A percentile compares a stretch with the other conserved stretches of the same genome.
phyloP scores from a whole-genome alignment of 2,797 vertebrate species.

The Clarias fuscus region DNA sequence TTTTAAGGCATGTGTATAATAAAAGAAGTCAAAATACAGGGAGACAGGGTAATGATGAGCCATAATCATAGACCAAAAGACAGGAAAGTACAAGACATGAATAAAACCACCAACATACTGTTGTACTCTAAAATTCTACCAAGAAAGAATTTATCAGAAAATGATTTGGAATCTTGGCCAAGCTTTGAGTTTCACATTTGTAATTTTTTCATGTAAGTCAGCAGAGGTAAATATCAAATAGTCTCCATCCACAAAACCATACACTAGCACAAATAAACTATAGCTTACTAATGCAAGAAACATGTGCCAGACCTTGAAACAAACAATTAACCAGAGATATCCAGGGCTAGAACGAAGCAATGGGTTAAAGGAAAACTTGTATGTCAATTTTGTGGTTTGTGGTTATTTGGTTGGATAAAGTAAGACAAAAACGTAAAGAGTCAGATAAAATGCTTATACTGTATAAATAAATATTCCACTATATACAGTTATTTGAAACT shows the following conservation, averaged over 20 bases:
- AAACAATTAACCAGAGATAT: background rate
- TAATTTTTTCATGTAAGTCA: background rate
- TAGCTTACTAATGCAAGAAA: conserved; percentile 10
- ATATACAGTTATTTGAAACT: background rate
- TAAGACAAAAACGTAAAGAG: background rate
- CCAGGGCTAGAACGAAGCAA: background rate
- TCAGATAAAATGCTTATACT: background rate
- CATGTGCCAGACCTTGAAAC: background rate
- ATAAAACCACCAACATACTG: background rate
- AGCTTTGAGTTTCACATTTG: background rate
- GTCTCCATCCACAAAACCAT: background rate
- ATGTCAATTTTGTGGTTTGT: too few relatives aligned
- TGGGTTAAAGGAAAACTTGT: background rate
- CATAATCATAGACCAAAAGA: background rate
- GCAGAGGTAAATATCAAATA: background rate
- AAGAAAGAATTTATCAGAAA: too few relatives aligned
- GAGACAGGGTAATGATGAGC: background rate
- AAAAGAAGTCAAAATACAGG: background rate
- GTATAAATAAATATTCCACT: background rate
- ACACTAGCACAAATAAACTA: conserved; percentile 5
- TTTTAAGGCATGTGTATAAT: conserved; percentile 4
- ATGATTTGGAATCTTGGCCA: background rate
- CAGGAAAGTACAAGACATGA: background rate
- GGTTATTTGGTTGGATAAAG: background rate
- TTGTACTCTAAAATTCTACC: background rate